Evolutionary conservation across 2,797 vertebrate species (phyloP), one percentile per base, ranked within the genome.

Genomic region (Selene dorsalis): DNA sequence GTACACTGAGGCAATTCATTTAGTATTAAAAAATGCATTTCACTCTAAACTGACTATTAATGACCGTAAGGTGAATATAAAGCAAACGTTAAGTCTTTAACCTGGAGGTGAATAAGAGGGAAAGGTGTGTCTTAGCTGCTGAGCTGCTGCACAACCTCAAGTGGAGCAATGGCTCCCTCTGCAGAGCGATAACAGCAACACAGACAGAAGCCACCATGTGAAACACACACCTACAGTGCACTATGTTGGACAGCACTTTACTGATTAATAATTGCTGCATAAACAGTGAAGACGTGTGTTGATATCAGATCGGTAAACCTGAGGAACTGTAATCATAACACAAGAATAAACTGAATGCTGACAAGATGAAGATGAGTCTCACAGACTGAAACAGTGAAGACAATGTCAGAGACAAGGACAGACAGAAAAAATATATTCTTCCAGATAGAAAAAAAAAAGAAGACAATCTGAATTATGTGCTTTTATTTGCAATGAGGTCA

Each of bases 91-190:
- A 69, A 61, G 71, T 68, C 32, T 75, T 20, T 20, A 30, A 75
- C 58, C 38, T 10, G 52, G 48, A 79, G 35, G 57, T 43, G 47
- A 64, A 35, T 18, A 50, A 48, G 30, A 53, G 47, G 41, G n/a
- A 26, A 41, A 80, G 47, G 45, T 41, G 41, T 0, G 17, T 39
- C 22, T 53, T 18, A 2, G 7, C 55, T n/a, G 35, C 57, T n/a
- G 22, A 18, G 18, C 22, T 43, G 32, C 47, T 65, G 45, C 26
- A 35, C 32, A 35, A 20, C 18, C 58, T 86, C 67, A 63, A 69
- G 70, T 93, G 69, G 87, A 88, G 85, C 88, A 87, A 92, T 88
- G 75, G 88, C 91, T 52, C 93, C 92, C 92, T 91, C 94, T 94
- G 80, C 80, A 89, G 93, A 52, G 50, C 39, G 16, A 6, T 18